Evolutionary conservation across 2,888 invertebrate species (phyloP), one percentile per base, ranked within the genome.

Genomic region (Apocheima hispidaria): DNA sequence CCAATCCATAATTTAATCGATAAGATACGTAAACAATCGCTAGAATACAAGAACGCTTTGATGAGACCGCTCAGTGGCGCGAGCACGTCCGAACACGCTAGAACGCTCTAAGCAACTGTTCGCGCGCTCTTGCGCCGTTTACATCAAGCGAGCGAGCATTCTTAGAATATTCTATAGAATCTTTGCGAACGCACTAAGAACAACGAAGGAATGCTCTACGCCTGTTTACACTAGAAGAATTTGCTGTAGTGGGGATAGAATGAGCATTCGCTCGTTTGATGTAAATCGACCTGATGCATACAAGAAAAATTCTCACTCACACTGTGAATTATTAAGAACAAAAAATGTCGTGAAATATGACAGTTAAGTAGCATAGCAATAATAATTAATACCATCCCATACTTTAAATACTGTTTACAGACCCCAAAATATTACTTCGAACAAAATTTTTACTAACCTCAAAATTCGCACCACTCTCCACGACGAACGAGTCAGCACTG

Each of bases 81-180:
- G 9, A 36, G 16, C 18, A 18, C 36, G 16, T 36, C 36, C 16
- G 16, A 16, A 36, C 16, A 36, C 36, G 26, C 14, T 28, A 54
- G 44, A 52, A 43, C 41, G 36, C 55, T 64, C 18, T 38, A 38
- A 9, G 38, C 38, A 5, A 38, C 38, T 38, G 38, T 18, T 38
- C 18, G 38, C 38, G 18, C 38, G 38, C 38, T 38, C 38, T 38
- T 4, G 38, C n/a, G n/a, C n/a, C n/a, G n/a, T n/a, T n/a, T n/a
- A n/a, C n/a, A n/a, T n/a, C n/a, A n/a, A n/a, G n/a, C 38, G 38
- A 38, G 6, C 38, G 38, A 38, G 18, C 18, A 38, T 38, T 38
- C 18, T 38, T 38, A 38, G 38, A 38, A 16, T 18, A 38, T 38
- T 38, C 38, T 0, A n/a, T 38, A 38, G 18, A 38, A 38, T 18